Conservation (phyloP, 1,140 invertebrate species). For the Penaeus vannamei region DNA sequence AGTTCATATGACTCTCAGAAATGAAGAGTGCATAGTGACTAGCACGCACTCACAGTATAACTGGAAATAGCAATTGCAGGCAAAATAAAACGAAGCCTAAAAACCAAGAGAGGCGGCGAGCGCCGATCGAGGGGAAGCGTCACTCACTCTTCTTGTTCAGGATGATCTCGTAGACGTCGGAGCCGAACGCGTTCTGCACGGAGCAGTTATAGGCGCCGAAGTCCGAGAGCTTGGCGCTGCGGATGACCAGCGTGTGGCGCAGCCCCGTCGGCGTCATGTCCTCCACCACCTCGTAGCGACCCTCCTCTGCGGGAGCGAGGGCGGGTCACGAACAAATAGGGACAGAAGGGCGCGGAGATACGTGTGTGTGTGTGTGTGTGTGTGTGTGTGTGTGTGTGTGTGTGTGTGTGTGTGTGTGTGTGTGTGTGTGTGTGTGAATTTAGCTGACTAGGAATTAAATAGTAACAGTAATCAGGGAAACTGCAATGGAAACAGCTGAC, state of each 20-base stretch:
- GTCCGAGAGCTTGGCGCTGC: conserved; percentile 85
- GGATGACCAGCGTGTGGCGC: conserved; percentile 88
- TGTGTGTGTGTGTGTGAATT: too few relatives aligned
- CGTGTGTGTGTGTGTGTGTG: not conserved
- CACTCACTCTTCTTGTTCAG: conserved; percentile 91
- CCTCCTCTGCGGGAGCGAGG: conserved; percentile 68
- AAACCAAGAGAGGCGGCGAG: not conserved
- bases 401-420: conserved; percentile 37
- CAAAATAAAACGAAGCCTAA: not conserved
- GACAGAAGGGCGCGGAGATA: not conserved
- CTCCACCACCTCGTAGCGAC: conserved; percentile 75
- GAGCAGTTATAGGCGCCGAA: conserved; percentile 97
- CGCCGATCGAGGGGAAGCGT: not conserved
- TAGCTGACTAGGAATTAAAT: not conserved
- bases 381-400: conserved; percentile 26
- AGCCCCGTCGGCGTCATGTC: conserved; percentile 78
- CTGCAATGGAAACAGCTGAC: not conserved
- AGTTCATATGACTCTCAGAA: too few relatives aligned
- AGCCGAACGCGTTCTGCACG: conserved; percentile 90
- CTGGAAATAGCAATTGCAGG: too few relatives aligned
- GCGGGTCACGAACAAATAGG: not conserved
- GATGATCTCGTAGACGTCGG: conserved; percentile 86
- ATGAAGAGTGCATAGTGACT: too few relatives aligned
- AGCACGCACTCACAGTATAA: too few relatives aligned
- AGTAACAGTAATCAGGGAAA: not conserved